Evolutionary conservation across 1,140 invertebrate species (phyloP).

Genomic region (Zaprionus capensis): DNA sequence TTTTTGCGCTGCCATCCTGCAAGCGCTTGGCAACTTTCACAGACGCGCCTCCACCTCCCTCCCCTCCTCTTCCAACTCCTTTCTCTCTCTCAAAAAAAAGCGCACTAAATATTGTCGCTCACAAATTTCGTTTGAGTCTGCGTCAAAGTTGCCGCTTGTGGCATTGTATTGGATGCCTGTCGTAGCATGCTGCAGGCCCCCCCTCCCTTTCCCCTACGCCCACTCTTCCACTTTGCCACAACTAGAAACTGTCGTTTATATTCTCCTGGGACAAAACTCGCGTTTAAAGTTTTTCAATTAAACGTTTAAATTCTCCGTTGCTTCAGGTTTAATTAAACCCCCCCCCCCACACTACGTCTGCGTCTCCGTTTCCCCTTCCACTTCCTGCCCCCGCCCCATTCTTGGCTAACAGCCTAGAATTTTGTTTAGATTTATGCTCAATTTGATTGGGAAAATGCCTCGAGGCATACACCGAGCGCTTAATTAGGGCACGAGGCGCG

Average conservation of each 20-base stretch:
- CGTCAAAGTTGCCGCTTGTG: slow-evolving; percentile 55
- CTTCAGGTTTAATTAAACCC: slow-evolving; percentile 66
- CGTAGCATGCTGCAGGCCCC: neutral
- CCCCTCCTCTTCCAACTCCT: neutral
- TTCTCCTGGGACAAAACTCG: slow-evolving; percentile 29
- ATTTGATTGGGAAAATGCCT: slow-evolving; percentile 71
- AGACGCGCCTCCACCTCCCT: neutral
- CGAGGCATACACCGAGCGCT: slow-evolving; percentile 39
- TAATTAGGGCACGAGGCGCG: slow-evolving; percentile 32
- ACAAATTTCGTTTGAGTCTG: slow-evolving; percentile 68
- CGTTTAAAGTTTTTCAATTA: slow-evolving; percentile 75
- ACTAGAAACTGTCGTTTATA: slow-evolving; percentile 28
- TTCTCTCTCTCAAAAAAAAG: slow-evolving; percentile 3
- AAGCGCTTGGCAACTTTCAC: slow-evolving; percentile 28
- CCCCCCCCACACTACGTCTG: too few species aligned
- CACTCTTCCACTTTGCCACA: neutral
- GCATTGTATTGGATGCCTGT: slow-evolving; percentile 42
- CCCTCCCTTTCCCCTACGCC: neutral
- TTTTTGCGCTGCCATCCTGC: slow-evolving; percentile 34
- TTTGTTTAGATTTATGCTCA: slow-evolving; percentile 76
- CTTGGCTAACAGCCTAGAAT: slow-evolving; percentile 41
- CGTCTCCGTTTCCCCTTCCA: neutral
- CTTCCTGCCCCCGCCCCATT: slow-evolving; percentile 1
- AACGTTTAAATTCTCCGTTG: slow-evolving; percentile 69
- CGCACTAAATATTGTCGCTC: slow-evolving; percentile 56